Percentiles rank a stretch among this genome's conserved stretches.
These are phyloP conservation scores for Galleria mellonella DNA, from an alignment of 1,140 invertebrate genomes.

Conservation along the genomic window DNA sequence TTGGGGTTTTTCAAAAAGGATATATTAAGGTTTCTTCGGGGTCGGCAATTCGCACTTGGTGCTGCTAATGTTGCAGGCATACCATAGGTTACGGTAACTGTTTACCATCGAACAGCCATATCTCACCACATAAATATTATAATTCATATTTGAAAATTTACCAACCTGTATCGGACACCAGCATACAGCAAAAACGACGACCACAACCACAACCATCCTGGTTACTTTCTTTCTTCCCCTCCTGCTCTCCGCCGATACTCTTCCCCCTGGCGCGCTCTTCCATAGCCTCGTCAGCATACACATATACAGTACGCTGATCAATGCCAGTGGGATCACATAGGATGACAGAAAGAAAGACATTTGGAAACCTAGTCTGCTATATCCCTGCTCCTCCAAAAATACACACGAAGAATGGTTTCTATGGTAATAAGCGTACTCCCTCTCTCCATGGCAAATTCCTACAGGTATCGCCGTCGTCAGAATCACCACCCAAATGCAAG, in stretches of 20 bases:
- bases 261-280: constrained; percentile 86
- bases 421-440: constrained; percentile 77
- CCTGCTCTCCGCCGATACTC: constrained; percentile 78
- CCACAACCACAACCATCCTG: constrained; percentile 94
- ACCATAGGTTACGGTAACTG: too few relatives aligned
- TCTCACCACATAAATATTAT: too few relatives aligned
- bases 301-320: constrained; percentile 93
- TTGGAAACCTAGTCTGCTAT: constrained; percentile 83
- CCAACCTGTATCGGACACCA: constrained; percentile 98
- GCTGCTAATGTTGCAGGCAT: too few relatives aligned
- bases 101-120: too few relatives aligned
- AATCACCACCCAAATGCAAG: constrained; percentile 88
- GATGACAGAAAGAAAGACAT: constrained; percentile 90
- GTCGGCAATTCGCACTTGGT: too few relatives aligned
- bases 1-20: too few relatives aligned
- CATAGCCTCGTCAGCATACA: constrained; percentile 92
- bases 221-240: constrained; percentile 94
- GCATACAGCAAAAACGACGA: constrained; percentile 95
- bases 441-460: constrained; percentile 86
- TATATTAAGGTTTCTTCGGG: too few relatives aligned
- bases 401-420: constrained; percentile 79
- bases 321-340: constrained; percentile 88
- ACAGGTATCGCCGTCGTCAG: constrained; percentile 84
- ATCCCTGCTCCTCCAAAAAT: constrained; percentile 79
- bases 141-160: too few relatives aligned